Conservation (phyloP, 2,888 invertebrate genomes). For the Cryptocephalus moraei region DNA sequence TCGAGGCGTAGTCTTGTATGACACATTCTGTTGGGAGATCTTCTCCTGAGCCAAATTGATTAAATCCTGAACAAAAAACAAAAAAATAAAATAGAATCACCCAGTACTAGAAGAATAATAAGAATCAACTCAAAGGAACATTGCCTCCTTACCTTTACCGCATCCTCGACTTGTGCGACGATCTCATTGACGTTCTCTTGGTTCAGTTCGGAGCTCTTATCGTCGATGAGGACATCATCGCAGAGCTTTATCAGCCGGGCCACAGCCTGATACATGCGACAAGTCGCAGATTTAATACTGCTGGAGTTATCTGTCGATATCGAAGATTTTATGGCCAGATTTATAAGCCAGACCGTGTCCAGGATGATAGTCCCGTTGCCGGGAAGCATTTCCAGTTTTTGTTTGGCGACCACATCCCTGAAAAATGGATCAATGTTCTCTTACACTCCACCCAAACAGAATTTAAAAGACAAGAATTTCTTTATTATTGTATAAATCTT, state of each 20-base stretch:
- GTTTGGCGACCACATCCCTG: slow-evolving; percentile 84
- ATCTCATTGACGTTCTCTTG: slow-evolving; percentile 55
- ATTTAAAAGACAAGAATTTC: neutral
- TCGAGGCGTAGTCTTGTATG: slow-evolving; percentile 38
- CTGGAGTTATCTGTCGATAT: slow-evolving; percentile 45
- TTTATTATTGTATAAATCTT: too few relatives aligned
- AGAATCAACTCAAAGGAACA: too few relatives aligned
- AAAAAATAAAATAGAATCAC: too few relatives aligned
- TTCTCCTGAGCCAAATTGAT: slow-evolving; percentile 75
- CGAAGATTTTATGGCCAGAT: slow-evolving; percentile 42
- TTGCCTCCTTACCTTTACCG: slow-evolving; percentile 49
- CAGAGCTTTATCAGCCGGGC: slow-evolving; percentile 82
- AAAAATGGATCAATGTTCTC: slow-evolving; percentile 37
- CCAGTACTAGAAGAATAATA: too few relatives aligned
- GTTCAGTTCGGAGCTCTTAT: slow-evolving; percentile 55
- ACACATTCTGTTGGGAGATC: slow-evolving; percentile 44
- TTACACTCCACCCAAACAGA: neutral
- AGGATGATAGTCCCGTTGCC: slow-evolving; percentile 89
- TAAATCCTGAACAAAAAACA: slow-evolving; percentile 48
- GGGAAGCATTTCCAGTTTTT: slow-evolving; percentile 86
- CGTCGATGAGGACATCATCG: slow-evolving; percentile 75
- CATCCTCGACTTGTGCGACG: slow-evolving; percentile 59
- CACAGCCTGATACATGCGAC: slow-evolving; percentile 72
- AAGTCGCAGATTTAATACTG: slow-evolving; percentile 62
- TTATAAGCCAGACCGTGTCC: slow-evolving; percentile 84